These are phyloP conservation scores for Sander lucioperca DNA, from an alignment of 2,113 vertebrate genomes.

Conservation along the genomic window DNA sequence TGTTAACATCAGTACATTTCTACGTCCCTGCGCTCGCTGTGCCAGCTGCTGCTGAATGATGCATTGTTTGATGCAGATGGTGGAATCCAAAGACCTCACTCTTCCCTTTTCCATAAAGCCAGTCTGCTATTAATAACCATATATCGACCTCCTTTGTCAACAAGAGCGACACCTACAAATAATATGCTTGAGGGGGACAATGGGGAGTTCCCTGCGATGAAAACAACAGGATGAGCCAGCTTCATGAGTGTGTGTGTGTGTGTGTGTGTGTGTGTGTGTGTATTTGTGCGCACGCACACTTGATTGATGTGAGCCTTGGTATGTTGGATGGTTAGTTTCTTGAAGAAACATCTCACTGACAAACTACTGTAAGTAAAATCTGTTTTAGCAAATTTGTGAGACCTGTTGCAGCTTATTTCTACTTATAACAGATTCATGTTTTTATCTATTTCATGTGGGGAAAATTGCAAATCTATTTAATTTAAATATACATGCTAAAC, in stretches of 20 bases:
- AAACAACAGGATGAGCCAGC: conserved; percentile 83
- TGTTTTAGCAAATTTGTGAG: not conserved
- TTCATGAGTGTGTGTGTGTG: conserved; percentile 42
- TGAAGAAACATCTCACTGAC: conserved; percentile 26
- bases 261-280: conserved; percentile 43
- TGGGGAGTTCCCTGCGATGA: conserved; percentile 77
- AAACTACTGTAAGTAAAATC: not conserved
- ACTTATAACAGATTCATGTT: not conserved
- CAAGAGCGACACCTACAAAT: conserved; percentile 79
- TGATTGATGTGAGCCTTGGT: conserved; percentile 28
- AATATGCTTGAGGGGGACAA: conserved; percentile 76
- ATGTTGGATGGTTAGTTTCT: conserved; percentile 9
- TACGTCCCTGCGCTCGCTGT: conserved; percentile 43
- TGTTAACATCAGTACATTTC: conserved; percentile 48
- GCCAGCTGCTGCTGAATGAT: conserved; percentile 77
- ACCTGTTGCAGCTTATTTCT: not conserved
- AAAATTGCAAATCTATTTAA: not conserved
- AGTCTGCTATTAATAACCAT: conserved; percentile 83
- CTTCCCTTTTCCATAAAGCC: conserved; percentile 83
- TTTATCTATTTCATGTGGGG: not conserved
- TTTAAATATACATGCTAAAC: not conserved
- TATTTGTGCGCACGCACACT: not conserved
- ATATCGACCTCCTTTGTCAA: conserved; percentile 82
- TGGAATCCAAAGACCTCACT: conserved; percentile 75
- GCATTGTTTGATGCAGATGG: conserved; percentile 84